phyloP scores from a whole-genome alignment of 2,797 vertebrate genomes.

The Anas flavirostris region DNA sequence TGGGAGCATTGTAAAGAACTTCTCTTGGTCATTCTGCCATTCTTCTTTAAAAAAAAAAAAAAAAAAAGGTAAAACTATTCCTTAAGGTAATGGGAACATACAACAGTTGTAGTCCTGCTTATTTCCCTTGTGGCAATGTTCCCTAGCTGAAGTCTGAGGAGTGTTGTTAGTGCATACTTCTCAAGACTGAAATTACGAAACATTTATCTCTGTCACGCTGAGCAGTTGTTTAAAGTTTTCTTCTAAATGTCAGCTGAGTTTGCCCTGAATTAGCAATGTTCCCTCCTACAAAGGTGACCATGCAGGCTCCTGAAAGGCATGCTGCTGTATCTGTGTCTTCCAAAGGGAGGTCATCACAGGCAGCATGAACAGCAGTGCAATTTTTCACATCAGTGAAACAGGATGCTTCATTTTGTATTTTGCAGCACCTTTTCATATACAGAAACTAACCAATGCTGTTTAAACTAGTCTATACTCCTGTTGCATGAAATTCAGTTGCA shows the following conservation, averaged over 20 bases:
- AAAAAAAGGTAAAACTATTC: not conserved
- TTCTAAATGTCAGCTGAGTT: not conserved
- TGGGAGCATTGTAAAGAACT: not conserved
- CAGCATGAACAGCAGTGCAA: not conserved
- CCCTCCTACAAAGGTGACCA: not conserved
- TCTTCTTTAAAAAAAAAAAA: not conserved
- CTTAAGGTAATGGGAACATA: not conserved
- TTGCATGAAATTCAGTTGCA: not conserved
- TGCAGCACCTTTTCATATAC: not conserved
- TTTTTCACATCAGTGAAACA: not conserved
- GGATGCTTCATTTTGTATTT: not conserved
- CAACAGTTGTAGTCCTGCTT: not conserved
- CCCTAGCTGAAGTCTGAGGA: not conserved
- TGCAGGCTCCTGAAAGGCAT: accelerated
- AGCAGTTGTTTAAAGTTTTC: not conserved
- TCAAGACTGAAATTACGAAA: not conserved
- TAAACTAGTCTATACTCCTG: not conserved
- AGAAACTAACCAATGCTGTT: not conserved
- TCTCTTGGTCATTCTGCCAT: not conserved
- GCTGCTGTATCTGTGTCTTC: accelerated
- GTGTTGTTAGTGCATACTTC: accelerated
- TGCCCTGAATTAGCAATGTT: accelerated
- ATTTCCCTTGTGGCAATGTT: not conserved
- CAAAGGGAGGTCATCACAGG: not conserved
- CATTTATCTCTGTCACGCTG: not conserved